phyloP scores from a whole-genome alignment of 2,797 vertebrate genomes.

The Sebastes vulpes region DNA sequence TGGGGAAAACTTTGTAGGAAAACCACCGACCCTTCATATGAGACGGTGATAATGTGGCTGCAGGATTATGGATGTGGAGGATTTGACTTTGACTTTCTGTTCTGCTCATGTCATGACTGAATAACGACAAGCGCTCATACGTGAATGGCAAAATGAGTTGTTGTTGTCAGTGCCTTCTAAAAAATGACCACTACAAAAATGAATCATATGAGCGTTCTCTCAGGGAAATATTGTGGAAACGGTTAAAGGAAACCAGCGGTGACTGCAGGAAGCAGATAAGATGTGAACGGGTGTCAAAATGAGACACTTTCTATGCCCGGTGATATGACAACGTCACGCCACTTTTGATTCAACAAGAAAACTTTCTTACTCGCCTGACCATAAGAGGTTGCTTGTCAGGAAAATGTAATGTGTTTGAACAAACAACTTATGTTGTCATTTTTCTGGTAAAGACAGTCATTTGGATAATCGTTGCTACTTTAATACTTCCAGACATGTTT shows the following conservation, averaged over 20 bases:
- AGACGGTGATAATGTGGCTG: neutral
- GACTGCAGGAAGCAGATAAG: neutral
- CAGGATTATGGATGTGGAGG: neutral
- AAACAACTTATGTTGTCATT: neutral
- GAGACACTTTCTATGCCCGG: neutral
- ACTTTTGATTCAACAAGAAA: neutral
- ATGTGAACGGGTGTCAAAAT: neutral
- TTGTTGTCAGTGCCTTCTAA: neutral
- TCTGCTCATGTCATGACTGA: neutral
- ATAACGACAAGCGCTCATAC: neutral
- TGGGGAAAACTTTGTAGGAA: conserved; percentile 25
- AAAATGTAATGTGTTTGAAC: neutral
- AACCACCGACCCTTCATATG: neutral
- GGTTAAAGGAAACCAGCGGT: neutral
- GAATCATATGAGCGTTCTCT: neutral
- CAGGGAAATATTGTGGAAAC: neutral
- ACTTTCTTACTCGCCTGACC: neutral
- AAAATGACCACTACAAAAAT: neutral
- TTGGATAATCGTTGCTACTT: neutral
- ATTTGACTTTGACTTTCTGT: neutral
- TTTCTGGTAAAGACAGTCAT: neutral
- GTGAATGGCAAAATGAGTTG: neutral
- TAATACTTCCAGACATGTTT: neutral
- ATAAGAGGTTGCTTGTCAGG: neutral
- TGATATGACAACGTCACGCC: neutral